phyloP scores from a whole-genome alignment of 2,888 invertebrate genomes.

The Yponomeuta sedellus region DNA sequence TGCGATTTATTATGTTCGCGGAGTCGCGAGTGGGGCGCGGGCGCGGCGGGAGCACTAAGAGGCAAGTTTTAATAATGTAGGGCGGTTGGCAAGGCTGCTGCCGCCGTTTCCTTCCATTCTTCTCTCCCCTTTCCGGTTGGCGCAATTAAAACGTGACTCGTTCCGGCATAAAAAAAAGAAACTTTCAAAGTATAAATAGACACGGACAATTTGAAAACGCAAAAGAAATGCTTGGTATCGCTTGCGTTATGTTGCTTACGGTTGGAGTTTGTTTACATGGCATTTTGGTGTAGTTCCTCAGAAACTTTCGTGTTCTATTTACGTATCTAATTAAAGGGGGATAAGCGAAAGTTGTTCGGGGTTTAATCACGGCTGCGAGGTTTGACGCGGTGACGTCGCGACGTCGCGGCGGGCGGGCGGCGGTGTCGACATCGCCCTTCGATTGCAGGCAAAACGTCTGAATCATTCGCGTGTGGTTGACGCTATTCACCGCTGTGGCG shows the following conservation, averaged over 20 bases:
- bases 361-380: conserved; percentile 3
- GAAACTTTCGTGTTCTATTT: conserved; percentile 5
- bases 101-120: conserved; percentile 71
- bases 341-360: conserved; percentile 2
- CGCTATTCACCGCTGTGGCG: conserved; percentile 60
- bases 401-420: background rate
- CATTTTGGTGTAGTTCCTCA: background rate
- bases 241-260: background rate
- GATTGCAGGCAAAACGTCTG: conserved; percentile 49
- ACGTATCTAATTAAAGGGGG: conserved; percentile 4
- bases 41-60: conserved; percentile 45
- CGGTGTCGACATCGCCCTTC: conserved; percentile 10
- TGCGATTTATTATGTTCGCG: conserved; percentile 59
- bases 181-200: conserved; percentile 62
- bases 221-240: conserved; percentile 6
- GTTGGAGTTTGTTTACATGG: background rate
- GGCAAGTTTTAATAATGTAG: conserved; percentile 74
- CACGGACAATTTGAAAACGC: conserved; percentile 55
- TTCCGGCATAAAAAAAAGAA: conserved; percentile 63
- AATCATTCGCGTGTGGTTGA: conserved; percentile 69
- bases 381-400: background rate
- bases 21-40: conserved; percentile 50
- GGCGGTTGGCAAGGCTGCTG: conserved; percentile 67
- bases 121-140: conserved; percentile 72
- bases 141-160: conserved; percentile 72